A percentile compares a stretch with the other conserved stretches of the same genome.
Conservation (phyloP, 2,797 vertebrate genomes). For the Megalops cyprinoides region DNA sequence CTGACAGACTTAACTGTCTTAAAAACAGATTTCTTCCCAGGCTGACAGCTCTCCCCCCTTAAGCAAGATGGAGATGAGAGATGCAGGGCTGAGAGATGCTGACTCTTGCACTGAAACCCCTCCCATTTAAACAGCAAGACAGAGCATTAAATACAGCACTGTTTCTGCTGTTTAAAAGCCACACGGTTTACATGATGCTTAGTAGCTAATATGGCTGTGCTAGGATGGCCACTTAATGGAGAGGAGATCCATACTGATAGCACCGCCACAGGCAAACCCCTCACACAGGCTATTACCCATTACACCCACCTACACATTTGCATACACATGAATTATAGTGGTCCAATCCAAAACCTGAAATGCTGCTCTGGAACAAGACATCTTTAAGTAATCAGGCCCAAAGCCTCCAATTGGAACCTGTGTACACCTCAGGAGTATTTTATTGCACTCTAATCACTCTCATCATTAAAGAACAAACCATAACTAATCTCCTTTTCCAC, state of each 20-base stretch:
- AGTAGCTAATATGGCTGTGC: conserved; percentile 69
- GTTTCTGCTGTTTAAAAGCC: conserved; percentile 68
- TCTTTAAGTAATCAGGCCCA: neutral
- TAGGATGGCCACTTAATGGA: conserved; percentile 75
- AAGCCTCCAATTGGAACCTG: neutral
- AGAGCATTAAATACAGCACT: conserved; percentile 68
- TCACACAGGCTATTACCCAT: conserved; percentile 29
- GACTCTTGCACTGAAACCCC: conserved; percentile 60
- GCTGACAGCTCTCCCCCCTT: conserved; percentile 68
- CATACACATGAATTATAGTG: conserved; percentile 21
- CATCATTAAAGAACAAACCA: too few relatives aligned
- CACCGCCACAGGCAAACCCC: conserved; percentile 24
- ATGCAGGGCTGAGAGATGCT: conserved; percentile 67
- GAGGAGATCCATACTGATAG: conserved; percentile 78
- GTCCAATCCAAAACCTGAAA: conserved; percentile 17
- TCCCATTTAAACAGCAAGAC: conserved; percentile 37
- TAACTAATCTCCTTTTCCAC: too few relatives aligned
- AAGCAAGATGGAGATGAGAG: conserved; percentile 74
- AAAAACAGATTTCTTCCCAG: conserved; percentile 59
- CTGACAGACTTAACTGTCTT: conserved; percentile 73
- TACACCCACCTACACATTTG: conserved; percentile 30
- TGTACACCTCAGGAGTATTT: neutral
- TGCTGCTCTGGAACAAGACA: neutral
- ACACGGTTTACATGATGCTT: conserved; percentile 50
- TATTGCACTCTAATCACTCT: too few relatives aligned